Conservation (phyloP, 2,888 invertebrate species). For the Nebria salina region DNA sequence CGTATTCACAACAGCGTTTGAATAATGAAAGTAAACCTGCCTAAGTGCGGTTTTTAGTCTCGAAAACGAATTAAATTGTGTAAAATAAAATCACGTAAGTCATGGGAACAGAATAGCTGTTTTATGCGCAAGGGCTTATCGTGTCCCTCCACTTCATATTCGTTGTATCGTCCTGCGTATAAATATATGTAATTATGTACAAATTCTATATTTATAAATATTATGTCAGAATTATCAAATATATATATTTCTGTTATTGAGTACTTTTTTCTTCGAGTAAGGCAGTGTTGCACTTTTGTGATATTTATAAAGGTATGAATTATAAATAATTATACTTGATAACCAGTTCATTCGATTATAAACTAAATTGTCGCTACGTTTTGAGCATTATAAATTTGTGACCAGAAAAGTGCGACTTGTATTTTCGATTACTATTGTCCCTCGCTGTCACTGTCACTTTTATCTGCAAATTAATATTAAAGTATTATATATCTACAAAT, state of each 20-base stretch:
- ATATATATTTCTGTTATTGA: neutral
- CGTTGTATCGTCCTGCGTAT: conserved; percentile 7
- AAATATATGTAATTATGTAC: conserved; percentile 31
- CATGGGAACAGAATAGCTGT: too few species aligned
- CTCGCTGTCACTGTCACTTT: conserved; percentile 94
- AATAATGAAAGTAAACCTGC: too few species aligned
- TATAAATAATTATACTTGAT: conserved; percentile 25
- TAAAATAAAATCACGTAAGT: too few species aligned
- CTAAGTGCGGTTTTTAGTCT: too few species aligned
- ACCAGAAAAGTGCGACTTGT: conserved; percentile 42
- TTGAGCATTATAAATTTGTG: conserved; percentile 45
- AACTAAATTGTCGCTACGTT: conserved; percentile 34
- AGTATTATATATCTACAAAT: conserved; percentile 17
- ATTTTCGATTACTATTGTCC: conserved; percentile 72
- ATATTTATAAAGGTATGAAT: conserved; percentile 5
- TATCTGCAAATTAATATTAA: conserved; percentile 73
- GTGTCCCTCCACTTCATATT: neutral
- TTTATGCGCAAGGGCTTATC: neutral
- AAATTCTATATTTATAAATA: conserved; percentile 45
- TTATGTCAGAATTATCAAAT: neutral
- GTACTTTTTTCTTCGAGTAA: neutral
- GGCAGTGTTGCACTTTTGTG: neutral
- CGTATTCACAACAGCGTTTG: too few species aligned
- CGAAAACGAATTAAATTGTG: too few species aligned
- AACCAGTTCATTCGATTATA: conserved; percentile 33